These are phyloP conservation scores for Catharus bicknelli DNA, from an alignment of 2,113 vertebrate species.

Conservation along the genomic window DNA sequence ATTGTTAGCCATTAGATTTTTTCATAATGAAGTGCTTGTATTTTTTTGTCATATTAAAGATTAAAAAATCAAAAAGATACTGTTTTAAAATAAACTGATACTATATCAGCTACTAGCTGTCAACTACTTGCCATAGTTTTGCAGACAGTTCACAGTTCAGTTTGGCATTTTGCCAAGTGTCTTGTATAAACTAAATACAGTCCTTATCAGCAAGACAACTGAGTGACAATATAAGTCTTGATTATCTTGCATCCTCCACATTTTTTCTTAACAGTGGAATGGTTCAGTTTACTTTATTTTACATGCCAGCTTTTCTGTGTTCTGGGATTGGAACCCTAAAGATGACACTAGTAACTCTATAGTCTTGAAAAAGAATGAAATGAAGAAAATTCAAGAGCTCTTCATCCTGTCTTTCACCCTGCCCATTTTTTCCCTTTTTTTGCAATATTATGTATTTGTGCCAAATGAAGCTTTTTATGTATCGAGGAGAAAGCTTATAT, in stretches of 20 bases:
- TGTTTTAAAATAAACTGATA: background rate
- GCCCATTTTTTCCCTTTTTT: background rate
- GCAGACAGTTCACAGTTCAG: background rate
- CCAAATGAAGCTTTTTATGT: background rate
- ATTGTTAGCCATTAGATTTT: background rate
- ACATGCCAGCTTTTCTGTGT: background rate
- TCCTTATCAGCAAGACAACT: background rate
- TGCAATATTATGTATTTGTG: background rate
- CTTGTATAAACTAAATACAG: background rate
- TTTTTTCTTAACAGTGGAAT: background rate
- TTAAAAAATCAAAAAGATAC: background rate
- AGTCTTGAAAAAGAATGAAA: background rate
- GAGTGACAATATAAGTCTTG: background rate
- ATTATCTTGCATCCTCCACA: background rate
- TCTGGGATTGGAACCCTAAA: background rate
- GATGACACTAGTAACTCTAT: background rate
- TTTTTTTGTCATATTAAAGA: background rate
- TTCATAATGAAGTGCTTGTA: background rate
- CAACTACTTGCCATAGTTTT: background rate
- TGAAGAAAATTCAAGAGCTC: background rate
- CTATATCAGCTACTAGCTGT: background rate
- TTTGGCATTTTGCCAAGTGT: background rate
- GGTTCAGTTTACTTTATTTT: background rate
- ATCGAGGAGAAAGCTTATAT: background rate
- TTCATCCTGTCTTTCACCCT: background rate